phyloP scores from a whole-genome alignment of 2,113 vertebrate species.

The Antigone vipio region DNA sequence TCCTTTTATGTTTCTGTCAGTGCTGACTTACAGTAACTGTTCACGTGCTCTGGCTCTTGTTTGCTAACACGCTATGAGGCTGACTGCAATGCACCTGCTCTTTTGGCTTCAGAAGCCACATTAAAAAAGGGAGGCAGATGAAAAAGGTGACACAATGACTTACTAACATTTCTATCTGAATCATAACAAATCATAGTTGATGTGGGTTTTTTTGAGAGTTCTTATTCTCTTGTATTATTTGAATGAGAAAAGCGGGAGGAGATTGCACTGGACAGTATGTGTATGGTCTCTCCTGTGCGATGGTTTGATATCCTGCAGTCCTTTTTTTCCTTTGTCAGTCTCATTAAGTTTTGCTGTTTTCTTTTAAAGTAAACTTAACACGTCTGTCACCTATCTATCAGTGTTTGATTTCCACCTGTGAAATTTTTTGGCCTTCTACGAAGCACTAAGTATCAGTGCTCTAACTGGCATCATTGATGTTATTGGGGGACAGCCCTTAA shows the following conservation, averaged over 20 bases:
- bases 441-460: background rate
- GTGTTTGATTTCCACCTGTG: background rate
- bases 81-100: background rate
- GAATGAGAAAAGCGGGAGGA: background rate
- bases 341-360: background rate
- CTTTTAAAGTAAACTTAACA: background rate
- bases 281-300: background rate
- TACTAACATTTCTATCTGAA: background rate
- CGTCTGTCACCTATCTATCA: background rate
- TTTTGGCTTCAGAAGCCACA: background rate
- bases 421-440: background rate
- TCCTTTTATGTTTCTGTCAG: slow-evolving; percentile 1
- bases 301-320: background rate
- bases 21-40: background rate
- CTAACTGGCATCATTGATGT: background rate
- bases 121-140: background rate
- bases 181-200: background rate
- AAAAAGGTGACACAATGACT: background rate
- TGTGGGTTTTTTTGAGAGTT: background rate
- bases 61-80: background rate
- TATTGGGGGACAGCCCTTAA: background rate
- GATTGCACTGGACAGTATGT: background rate
- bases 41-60: background rate
- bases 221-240: background rate
- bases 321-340: background rate